Percentiles rank a stretch among this genome's conserved stretches.
These are phyloP conservation scores for Ceriagrion tenellum DNA, from an alignment of 2,888 invertebrate species.

Conservation along the genomic window DNA sequence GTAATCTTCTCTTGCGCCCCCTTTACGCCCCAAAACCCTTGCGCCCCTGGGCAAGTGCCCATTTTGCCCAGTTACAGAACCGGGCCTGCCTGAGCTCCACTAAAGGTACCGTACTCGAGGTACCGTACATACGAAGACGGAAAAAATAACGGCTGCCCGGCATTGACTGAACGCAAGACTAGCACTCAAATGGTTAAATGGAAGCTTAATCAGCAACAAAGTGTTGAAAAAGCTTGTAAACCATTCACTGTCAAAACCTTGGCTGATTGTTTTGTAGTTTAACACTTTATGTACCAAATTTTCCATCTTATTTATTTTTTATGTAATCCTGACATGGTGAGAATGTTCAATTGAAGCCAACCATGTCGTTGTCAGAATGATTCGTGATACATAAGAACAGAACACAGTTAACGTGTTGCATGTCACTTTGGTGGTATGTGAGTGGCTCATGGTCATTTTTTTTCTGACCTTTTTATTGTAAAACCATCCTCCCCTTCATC, in stretches of 20 bases:
- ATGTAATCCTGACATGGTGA: constrained; percentile 41
- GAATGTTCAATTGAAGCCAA: constrained; percentile 59
- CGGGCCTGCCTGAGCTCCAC: no score
- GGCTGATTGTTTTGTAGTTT: constrained; percentile 61
- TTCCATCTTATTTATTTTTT: constrained; percentile 66
- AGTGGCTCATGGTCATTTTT: constrained; percentile 48
- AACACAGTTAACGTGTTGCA: constrained; percentile 24
- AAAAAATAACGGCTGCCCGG: no score
- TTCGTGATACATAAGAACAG: constrained; percentile 36
- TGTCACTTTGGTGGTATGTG: constrained; percentile 55
- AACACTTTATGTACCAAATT: constrained; percentile 66
- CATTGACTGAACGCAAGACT: constrained; percentile 70
- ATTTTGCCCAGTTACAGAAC: no score
- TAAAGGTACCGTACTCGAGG: no score
- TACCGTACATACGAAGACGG: no score
- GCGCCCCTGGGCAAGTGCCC: no score
- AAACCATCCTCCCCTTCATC: constrained; percentile 62
- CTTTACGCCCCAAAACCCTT: no score
- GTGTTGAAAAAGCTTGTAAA: constrained; percentile 57
- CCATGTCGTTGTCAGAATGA: constrained; percentile 59
- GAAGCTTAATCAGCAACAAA: constrained; percentile 65
- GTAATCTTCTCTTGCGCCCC: no score
- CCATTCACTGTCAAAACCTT: constrained; percentile 55
- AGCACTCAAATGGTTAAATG: constrained; percentile 70
- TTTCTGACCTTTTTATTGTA: constrained; percentile 62